A percentile compares a stretch with the other conserved stretches of the same genome.
Evolutionary conservation across 2,888 invertebrate genomes (phyloP).

Genomic region (Phalera bucephala): DNA sequence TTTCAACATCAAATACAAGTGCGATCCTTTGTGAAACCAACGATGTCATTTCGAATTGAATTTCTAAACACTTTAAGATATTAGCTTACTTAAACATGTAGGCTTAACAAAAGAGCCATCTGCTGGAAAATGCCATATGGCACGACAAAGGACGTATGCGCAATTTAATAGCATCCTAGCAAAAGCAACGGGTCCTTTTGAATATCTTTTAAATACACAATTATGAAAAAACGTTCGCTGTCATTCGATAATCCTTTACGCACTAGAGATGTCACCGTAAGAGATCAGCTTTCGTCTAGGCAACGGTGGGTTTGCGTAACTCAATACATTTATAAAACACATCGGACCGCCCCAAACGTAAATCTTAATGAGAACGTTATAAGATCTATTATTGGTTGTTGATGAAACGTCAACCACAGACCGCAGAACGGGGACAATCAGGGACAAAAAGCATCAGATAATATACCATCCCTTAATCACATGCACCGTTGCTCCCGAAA

Average conservation of each 20-base stretch:
- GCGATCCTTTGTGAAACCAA: slow-evolving; percentile 23
- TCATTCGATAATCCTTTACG: slow-evolving; percentile 82
- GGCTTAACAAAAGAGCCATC: slow-evolving; percentile 68
- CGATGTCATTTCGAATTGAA: slow-evolving; percentile 33
- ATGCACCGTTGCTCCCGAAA: slow-evolving; percentile 78
- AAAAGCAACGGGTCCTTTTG: slow-evolving; percentile 65
- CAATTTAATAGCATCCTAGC: slow-evolving; percentile 81
- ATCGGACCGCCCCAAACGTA: slow-evolving; percentile 17
- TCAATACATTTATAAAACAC: slow-evolving; percentile 64
- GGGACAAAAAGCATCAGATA: slow-evolving; percentile 72
- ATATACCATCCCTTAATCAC: slow-evolving; percentile 81
- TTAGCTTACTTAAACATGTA: slow-evolving; percentile 55
- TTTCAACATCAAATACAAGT: slow-evolving; percentile 11
- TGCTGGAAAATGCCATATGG: slow-evolving; percentile 78
- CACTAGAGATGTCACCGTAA: slow-evolving; percentile 77
- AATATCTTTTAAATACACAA: slow-evolving; percentile 59
- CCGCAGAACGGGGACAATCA: slow-evolving; percentile 75
- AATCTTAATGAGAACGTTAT: slow-evolving; percentile 41
- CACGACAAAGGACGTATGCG: slow-evolving; percentile 74
- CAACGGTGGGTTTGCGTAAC: slow-evolving; percentile 80
- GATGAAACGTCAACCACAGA: slow-evolving; percentile 61
- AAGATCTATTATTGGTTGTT: slow-evolving; percentile 45
- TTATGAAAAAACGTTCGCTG: slow-evolving; percentile 70
- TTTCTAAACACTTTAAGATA: slow-evolving; percentile 40
- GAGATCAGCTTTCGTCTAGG: slow-evolving; percentile 78